These are phyloP conservation scores for Cotesia typhae DNA, from an alignment of 1,140 invertebrate species.

Conservation along the genomic window DNA sequence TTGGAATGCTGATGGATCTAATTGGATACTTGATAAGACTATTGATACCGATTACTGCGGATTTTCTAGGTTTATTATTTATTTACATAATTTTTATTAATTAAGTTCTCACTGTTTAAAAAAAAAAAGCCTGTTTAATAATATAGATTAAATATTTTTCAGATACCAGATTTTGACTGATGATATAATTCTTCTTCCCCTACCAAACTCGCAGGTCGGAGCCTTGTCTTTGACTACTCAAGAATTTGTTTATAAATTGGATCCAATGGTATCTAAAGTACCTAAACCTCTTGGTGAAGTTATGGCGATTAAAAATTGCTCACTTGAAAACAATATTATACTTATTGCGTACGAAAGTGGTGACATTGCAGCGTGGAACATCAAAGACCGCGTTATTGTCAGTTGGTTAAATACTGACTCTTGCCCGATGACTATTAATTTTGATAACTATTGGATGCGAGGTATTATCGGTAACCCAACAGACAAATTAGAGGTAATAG, in stretches of 20 bases:
- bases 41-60: slow-evolving; percentile 71
- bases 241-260: slow-evolving; percentile 62
- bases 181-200: slow-evolving; percentile 72
- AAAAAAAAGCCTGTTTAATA: no score
- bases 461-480: slow-evolving; percentile 74
- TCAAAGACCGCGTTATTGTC: slow-evolving; percentile 67
- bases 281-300: slow-evolving; percentile 68
- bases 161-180: slow-evolving; percentile 69
- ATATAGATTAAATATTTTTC: background rate
- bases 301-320: slow-evolving; percentile 72
- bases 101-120: no score
- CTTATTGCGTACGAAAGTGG: slow-evolving; percentile 75
- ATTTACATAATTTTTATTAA: background rate
- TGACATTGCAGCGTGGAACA: slow-evolving; percentile 74
- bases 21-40: slow-evolving; percentile 68
- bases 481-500: slow-evolving; percentile 69
- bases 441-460: slow-evolving; percentile 69
- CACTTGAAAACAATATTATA: slow-evolving; percentile 67
- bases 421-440: slow-evolving; percentile 76
- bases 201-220: slow-evolving; percentile 71
- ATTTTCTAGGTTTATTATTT: slow-evolving; percentile 66
- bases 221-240: slow-evolving; percentile 69
- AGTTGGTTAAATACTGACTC: slow-evolving; percentile 70
- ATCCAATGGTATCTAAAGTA: slow-evolving; percentile 54
- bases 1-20: slow-evolving; percentile 70